Conservation (phyloP, 2,888 invertebrate genomes). For the Alviniconcha strummeri region DNA sequence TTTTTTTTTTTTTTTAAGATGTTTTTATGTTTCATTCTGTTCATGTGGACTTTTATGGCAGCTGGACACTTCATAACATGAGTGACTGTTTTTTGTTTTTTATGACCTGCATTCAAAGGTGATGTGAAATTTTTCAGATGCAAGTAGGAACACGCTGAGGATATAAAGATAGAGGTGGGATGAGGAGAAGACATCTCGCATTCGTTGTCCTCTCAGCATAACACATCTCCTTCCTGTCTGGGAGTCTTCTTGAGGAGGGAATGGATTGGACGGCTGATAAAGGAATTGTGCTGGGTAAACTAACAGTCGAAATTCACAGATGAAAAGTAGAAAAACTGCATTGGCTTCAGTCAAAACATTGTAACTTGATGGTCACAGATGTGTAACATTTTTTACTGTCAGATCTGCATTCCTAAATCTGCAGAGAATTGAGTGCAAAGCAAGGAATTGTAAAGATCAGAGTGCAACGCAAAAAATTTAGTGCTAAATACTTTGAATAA, state of each 20-base stretch:
- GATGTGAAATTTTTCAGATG: constrained; percentile 32
- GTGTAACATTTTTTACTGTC: too few relatives aligned
- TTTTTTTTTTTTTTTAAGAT: neutral
- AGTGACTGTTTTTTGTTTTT: neutral
- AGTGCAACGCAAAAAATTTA: too few relatives aligned
- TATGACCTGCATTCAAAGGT: constrained; percentile 7
- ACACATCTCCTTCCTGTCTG: neutral
- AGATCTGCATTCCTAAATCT: too few relatives aligned
- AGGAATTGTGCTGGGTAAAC: constrained; percentile 5
- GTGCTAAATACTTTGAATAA: too few relatives aligned
- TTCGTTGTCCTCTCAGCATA: constrained; percentile 17
- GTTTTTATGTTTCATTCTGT: neutral
- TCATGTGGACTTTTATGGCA: neutral
- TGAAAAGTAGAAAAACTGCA: too few relatives aligned
- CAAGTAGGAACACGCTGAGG: constrained; percentile 27
- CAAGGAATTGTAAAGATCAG: too few relatives aligned
- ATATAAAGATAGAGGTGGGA: constrained; percentile 23
- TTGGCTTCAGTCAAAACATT: too few relatives aligned
- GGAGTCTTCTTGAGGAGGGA: neutral
- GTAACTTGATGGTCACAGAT: too few relatives aligned
- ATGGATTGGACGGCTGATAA: constrained; percentile 20
- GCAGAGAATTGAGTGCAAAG: too few relatives aligned
- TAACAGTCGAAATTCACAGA: too few relatives aligned
- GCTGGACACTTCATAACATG: neutral
- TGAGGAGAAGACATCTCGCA: constrained; percentile 4